Evolutionary conservation across 1,140 invertebrate genomes (phyloP).

Genomic region (Drosophila melanogaster): DNA sequence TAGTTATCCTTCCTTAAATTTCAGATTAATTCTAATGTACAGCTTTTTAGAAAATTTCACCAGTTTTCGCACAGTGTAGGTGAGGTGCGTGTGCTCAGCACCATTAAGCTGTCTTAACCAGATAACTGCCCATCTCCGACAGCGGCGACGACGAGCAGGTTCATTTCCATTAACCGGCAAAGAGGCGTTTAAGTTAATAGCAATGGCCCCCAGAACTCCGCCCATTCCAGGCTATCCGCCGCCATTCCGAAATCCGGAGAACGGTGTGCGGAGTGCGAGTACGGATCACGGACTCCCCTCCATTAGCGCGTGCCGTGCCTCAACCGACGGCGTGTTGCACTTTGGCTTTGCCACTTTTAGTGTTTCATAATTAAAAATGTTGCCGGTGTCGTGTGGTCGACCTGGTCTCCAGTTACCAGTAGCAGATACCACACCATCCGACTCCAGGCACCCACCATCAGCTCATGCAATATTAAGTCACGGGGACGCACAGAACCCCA

Average conservation of each 20-base stretch:
- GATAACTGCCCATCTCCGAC: constrained; percentile 68
- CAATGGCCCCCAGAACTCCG: constrained; percentile 49
- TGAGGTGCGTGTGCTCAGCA: constrained; percentile 31
- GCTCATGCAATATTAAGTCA: constrained; percentile 81
- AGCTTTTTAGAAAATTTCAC: too few relatives aligned
- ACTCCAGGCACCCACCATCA: constrained; percentile 13
- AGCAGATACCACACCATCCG: constrained; percentile 3
- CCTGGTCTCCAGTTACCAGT: constrained; percentile 33
- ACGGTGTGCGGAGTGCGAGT: neutral
- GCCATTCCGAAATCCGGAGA: neutral
- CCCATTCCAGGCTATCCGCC: constrained; percentile 5
- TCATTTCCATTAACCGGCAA: constrained; percentile 83
- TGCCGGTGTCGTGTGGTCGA: constrained; percentile 62
- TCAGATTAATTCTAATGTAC: too few relatives aligned
- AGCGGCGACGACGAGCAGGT: constrained; percentile 67
- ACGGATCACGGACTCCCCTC: constrained; percentile 23
- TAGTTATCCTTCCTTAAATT: too few relatives aligned
- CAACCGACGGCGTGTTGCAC: constrained; percentile 71
- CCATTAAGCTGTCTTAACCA: constrained; percentile 66
- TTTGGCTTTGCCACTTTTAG: constrained; percentile 84
- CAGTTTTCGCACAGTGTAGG: constrained; percentile 2
- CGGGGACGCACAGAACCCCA: constrained; percentile 13
- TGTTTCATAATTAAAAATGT: constrained; percentile 85
- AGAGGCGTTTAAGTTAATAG: constrained; percentile 84
- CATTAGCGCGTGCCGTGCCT: constrained; percentile 43